Conservation (phyloP, 2,797 vertebrate genomes). For the Scolopax bukidnonensis region DNA sequence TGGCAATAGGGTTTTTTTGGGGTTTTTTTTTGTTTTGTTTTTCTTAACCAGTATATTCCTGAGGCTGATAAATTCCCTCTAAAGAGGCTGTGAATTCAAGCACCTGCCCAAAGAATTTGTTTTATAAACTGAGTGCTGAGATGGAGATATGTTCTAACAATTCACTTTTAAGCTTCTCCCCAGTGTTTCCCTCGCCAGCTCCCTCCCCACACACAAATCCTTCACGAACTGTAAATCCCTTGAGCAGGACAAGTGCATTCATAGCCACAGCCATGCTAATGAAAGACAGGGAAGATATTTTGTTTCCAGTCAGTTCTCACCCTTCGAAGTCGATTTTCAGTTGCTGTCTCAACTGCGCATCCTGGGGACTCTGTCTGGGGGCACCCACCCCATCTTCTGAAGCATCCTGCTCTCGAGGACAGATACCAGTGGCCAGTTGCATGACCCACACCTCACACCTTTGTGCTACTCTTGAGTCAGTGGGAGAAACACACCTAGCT, state of each 20-base stretch:
- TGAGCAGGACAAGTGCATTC: background rate
- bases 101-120: conserved; percentile 79
- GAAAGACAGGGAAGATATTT: background rate
- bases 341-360: rapidly evolving
- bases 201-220: conserved; percentile 18
- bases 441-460: rapidly evolving
- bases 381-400: background rate
- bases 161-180: conserved; percentile 54
- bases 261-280: background rate
- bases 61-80: conserved; percentile 74
- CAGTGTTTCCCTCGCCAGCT: background rate
- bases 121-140: conserved; percentile 65
- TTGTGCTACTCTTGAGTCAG: rapidly evolving
- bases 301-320: background rate
- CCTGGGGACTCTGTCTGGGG: rapidly evolving
- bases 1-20: conserved; percentile 14
- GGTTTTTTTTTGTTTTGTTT: conserved; percentile 7
- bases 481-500: background rate
- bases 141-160: conserved; percentile 67
- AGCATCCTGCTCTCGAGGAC: background rate
- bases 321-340: background rate
- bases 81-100: conserved; percentile 78
- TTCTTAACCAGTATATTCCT: conserved; percentile 76
- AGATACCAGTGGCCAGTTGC: background rate
- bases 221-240: background rate